Evolutionary conservation across 2,888 invertebrate genomes (phyloP).

Genomic region (Drosophila meridionalis): DNA sequence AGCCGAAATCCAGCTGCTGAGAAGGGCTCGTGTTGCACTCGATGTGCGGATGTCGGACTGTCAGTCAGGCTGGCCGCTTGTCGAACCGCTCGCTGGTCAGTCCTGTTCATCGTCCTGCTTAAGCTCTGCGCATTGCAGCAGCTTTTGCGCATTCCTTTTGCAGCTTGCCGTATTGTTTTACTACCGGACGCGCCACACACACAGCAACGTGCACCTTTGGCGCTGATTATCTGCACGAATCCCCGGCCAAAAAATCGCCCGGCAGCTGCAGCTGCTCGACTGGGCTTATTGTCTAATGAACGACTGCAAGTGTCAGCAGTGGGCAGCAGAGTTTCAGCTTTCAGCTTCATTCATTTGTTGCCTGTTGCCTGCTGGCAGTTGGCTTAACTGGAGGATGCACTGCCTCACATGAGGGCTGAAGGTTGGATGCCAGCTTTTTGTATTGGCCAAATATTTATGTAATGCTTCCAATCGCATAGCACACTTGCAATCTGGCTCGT

Average conservation of each 20-base stretch:
- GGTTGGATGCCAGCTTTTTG: slow-evolving; percentile 37
- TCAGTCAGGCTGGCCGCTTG: slow-evolving; percentile 26
- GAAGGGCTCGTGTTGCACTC: slow-evolving; percentile 58
- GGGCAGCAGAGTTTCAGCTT: slow-evolving; percentile 14
- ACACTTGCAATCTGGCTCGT: slow-evolving; percentile 9
- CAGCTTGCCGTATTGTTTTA: slow-evolving; percentile 64
- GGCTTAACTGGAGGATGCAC: slow-evolving; percentile 28
- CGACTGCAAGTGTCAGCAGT: slow-evolving; percentile 41
- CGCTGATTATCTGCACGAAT: slow-evolving; percentile 73
- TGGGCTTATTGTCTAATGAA: slow-evolving; percentile 58
- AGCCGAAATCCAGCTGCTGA: slow-evolving; percentile 50
- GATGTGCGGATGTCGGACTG: background rate
- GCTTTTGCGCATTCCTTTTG: slow-evolving; percentile 45
- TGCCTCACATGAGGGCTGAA: slow-evolving; percentile 17
- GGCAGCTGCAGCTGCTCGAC: slow-evolving; percentile 25
- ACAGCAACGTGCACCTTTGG: slow-evolving; percentile 40
- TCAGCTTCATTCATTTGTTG: slow-evolving; percentile 47
- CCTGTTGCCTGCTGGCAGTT: slow-evolving; percentile 18
- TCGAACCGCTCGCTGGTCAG: slow-evolving; percentile 40
- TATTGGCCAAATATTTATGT: slow-evolving; percentile 71
- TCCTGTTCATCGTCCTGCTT: slow-evolving; percentile 60
- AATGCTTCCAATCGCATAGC: slow-evolving; percentile 46
- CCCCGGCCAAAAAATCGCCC: slow-evolving; percentile 21
- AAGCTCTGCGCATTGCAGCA: slow-evolving; percentile 72
- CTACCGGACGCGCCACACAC: slow-evolving; percentile 27